Percentiles rank a stretch among this genome's conserved stretches.
phyloP scores from a whole-genome alignment of 2,113 vertebrate species.

The Osmerus eperlanus region DNA sequence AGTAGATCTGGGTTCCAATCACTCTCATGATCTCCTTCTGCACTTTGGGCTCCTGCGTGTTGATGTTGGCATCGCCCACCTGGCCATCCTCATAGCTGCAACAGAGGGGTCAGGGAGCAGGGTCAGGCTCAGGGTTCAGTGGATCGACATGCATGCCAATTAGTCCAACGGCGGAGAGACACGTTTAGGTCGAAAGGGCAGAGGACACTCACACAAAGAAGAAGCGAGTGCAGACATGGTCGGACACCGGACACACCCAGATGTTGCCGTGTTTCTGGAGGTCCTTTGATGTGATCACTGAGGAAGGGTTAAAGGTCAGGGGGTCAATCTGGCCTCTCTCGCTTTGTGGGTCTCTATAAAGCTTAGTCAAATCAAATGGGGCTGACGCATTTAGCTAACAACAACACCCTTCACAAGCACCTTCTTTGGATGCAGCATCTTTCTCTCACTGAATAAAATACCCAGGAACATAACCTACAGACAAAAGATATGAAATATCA shows the following conservation, averaged over 20 bases:
- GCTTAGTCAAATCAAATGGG: too few relatives aligned
- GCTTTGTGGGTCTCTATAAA: background rate
- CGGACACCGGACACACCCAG: slow-evolving; percentile 98
- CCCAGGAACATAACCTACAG: too few relatives aligned
- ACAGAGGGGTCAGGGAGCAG: slow-evolving; percentile 8
- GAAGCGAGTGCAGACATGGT: slow-evolving; percentile 98
- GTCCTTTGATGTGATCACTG: slow-evolving; percentile 99
- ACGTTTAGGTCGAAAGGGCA: too few relatives aligned
- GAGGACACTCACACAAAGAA: slow-evolving; percentile 94
- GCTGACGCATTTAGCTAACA: too few relatives aligned
- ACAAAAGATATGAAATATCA: background rate
- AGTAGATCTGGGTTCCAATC: slow-evolving; percentile 98
- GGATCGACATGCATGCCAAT: background rate
- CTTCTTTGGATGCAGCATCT: too few relatives aligned
- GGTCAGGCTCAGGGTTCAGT: background rate
- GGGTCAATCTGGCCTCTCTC: background rate
- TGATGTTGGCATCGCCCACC: slow-evolving; percentile 98
- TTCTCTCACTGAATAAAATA: too few relatives aligned
- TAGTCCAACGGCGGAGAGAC: too few relatives aligned
- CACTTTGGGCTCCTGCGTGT: slow-evolving; percentile 99
- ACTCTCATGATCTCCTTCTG: slow-evolving; percentile 99
- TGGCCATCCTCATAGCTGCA: slow-evolving; percentile 96
- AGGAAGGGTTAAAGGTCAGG: background rate
- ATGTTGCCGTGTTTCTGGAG: slow-evolving; percentile 99
- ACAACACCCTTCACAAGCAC: too few relatives aligned